Conservation (phyloP, 1,140 invertebrate genomes). For the Anthonomus grandis region DNA sequence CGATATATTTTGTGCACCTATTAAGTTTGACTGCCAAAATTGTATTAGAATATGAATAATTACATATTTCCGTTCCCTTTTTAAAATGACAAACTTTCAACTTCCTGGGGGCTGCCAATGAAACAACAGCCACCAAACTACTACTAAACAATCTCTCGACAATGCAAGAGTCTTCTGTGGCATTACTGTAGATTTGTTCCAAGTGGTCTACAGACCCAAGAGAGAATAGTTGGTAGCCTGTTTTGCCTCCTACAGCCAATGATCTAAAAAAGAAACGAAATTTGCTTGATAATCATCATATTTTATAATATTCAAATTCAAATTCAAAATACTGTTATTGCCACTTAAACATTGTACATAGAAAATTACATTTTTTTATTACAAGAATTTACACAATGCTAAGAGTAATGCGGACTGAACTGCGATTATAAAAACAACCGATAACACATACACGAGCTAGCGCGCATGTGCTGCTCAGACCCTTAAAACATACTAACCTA, state of each 20-base stretch:
- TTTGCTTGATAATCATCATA: too few species aligned
- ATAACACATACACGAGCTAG: too few species aligned
- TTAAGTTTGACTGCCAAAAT: conserved; percentile 96
- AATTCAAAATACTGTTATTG: too few species aligned
- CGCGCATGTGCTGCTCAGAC: too few species aligned
- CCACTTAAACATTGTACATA: too few species aligned
- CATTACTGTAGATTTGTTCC: conserved; percentile 84
- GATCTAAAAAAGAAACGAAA: conserved; percentile 71
- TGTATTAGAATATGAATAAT: conserved; percentile 96
- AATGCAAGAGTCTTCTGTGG: conserved; percentile 82
- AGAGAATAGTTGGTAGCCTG: conserved; percentile 85
- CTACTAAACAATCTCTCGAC: conserved; percentile 96
- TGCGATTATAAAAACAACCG: too few species aligned
- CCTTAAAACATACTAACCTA: too few species aligned
- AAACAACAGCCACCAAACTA: conserved; percentile 93
- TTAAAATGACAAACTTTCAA: conserved; percentile 97
- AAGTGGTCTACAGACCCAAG: conserved; percentile 80
- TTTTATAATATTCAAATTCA: too few species aligned
- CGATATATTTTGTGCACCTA: too few species aligned
- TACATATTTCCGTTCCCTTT: conserved; percentile 97
- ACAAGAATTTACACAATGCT: too few species aligned
- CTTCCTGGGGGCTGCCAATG: conserved; percentile 85
- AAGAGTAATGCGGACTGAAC: too few species aligned
- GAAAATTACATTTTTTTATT: too few species aligned
- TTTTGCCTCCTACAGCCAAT: conserved; percentile 84